Conservation (phyloP, 2,113 vertebrate species). For the Callipepla californica region DNA sequence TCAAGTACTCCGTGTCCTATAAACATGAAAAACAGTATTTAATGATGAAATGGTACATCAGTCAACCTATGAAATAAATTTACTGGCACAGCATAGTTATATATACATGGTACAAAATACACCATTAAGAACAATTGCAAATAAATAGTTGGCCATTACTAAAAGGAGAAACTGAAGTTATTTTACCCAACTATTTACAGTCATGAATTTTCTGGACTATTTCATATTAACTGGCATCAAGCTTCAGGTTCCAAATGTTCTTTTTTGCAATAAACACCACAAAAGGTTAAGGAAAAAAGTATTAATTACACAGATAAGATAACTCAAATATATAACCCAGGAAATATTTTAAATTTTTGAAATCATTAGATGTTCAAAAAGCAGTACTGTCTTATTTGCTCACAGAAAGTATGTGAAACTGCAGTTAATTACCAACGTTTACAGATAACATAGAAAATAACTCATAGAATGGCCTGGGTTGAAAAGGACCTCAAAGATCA, state of each 20-base stretch:
- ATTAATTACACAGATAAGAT: background rate
- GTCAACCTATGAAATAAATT: background rate
- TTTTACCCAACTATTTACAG: background rate
- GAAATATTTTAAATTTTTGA: background rate
- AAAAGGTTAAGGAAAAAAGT: background rate
- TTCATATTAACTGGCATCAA: background rate
- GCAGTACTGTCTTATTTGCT: background rate
- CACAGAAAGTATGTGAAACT: background rate
- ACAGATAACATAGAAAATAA: background rate
- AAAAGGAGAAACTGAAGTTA: background rate
- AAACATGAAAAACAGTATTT: background rate
- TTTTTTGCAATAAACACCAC: background rate
- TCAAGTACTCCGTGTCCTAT: background rate
- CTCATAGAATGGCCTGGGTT: too few relatives aligned
- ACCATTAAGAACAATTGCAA: fast-evolving
- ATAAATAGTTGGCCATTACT: background rate
- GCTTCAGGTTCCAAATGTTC: background rate
- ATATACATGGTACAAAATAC: background rate
- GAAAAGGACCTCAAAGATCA: too few relatives aligned
- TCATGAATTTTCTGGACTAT: background rate
- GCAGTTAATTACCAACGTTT: fast-evolving
- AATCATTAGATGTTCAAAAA: background rate
- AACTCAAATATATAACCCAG: background rate
- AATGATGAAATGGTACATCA: background rate
- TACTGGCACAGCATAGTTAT: background rate